These are phyloP conservation scores for Micrasema minimum DNA, from an alignment of 1,140 invertebrate species.

Conservation along the genomic window DNA sequence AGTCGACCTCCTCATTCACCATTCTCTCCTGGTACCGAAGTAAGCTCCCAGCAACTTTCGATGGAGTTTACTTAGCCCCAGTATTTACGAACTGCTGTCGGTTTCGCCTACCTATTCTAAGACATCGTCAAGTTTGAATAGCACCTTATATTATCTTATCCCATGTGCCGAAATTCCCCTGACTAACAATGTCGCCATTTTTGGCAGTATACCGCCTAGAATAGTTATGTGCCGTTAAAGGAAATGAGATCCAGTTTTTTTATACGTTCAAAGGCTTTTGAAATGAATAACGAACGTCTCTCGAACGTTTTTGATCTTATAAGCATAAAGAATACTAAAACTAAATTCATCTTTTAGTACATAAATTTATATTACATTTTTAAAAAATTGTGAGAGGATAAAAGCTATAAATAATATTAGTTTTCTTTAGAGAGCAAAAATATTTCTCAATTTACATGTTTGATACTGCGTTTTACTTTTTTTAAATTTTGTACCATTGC, in stretches of 20 bases:
- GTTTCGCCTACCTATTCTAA: constrained; percentile 9
- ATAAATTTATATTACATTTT: no score
- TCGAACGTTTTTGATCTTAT: no score
- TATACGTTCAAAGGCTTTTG: not conserved
- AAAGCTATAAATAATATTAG: no score
- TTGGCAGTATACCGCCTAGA: not conserved
- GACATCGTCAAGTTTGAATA: constrained; percentile 28
- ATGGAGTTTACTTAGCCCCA: constrained; percentile 32
- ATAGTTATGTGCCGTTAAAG: constrained; percentile 25
- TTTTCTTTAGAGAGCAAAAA: no score
- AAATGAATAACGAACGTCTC: constrained; percentile 20
- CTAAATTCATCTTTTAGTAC: no score
- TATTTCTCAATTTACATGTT: no score
- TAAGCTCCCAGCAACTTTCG: constrained; percentile 42
- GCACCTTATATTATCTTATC: constrained; percentile 16
- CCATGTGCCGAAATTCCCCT: constrained; percentile 1
- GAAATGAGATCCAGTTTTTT: constrained; percentile 27
- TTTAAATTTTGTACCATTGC: no score
- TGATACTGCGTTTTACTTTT: no score
- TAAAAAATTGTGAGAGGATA: no score
- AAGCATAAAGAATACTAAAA: no score
- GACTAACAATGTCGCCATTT: constrained; percentile 13
- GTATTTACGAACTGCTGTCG: constrained; percentile 26
- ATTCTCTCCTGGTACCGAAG: constrained; percentile 16
- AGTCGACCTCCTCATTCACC: not conserved